Evolutionary conservation across 2,113 vertebrate species (phyloP), one percentile per base, ranked within the genome.

Genomic region (Hippoglossus stenolepis): DNA sequence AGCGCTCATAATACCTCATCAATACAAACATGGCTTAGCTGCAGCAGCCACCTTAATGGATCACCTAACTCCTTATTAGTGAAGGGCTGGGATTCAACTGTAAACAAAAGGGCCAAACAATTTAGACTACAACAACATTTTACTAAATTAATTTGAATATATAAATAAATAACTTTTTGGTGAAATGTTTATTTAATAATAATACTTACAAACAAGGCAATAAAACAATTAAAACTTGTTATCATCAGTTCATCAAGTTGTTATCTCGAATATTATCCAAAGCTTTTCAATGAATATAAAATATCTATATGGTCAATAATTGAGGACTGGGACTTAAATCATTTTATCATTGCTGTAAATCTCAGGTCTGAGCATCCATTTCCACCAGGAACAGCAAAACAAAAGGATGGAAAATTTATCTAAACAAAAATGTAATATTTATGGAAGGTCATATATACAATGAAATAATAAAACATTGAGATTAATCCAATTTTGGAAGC

Each of bases 21-120:
- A 28, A 66, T 69, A 45, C 3, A 65, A 67, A 53, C 49, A 49
- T 45, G 51, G 20, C 59, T 83, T 28, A 79, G 45, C 12, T 10
- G 40, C 65, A n/a, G 10, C 58, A 68, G 60, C 60, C 73, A 84
- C 61, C 75, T 65, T 24, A 45, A 69, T 31, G 11, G 21, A 62
- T 58, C 53, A 61, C 56, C 71, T 6, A 63, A 26, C 26, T 26
- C 64, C 23, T 38, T 24, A 45, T 56, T 62, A 14, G 26, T 58
- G 40, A 0, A 11, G 14, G 65, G 64, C 11, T 64, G 51, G 2
- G 13, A 66, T 66, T 69, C 28, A 78, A 31, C 43, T 66, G 17
- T 14, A 47, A 53, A 47, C 20, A 63, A 45, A 83, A 15, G 8
- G 56, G 64, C 60, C 21, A 65, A 31, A n/a, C 60, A 63, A 12